Conservation (phyloP, 2,888 invertebrate genomes). For the Eupithecia subfuscata region DNA sequence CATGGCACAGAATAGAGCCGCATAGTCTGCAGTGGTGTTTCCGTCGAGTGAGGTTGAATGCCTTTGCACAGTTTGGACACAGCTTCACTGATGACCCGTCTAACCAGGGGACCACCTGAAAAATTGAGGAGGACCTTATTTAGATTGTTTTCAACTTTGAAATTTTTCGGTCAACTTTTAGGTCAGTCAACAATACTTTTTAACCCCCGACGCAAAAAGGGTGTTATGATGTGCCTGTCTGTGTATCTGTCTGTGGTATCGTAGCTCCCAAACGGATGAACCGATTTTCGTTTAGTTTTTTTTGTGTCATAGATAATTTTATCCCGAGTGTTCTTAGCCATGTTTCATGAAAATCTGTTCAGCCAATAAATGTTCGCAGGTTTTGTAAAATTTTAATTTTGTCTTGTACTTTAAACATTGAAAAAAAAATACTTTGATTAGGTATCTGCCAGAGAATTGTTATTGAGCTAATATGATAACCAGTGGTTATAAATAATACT, state of each 20-base stretch:
- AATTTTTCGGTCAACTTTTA: neutral
- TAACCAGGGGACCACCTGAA: slow-evolving; percentile 93
- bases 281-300: too few relatives aligned
- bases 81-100: slow-evolving; percentile 94
- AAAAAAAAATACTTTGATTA: neutral
- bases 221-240: too few relatives aligned
- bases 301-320: too few relatives aligned
- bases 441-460: neutral
- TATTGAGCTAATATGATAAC: neutral
- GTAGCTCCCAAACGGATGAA: too few relatives aligned
- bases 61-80: slow-evolving; percentile 95
- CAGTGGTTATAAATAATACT: slow-evolving; percentile 42
- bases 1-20: slow-evolving; percentile 96
- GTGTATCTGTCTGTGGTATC: too few relatives aligned
- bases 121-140: neutral
- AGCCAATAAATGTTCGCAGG: too few relatives aligned
- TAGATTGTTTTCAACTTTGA: neutral
- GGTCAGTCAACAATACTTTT: too few relatives aligned
- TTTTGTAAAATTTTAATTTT: too few relatives aligned
- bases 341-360: too few relatives aligned
- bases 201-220: too few relatives aligned
- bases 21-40: slow-evolving; percentile 98
- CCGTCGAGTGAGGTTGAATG: slow-evolving; percentile 93
- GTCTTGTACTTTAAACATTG: too few relatives aligned
- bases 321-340: too few relatives aligned